A percentile compares a stretch with the other conserved stretches of the same genome.
Conservation (phyloP, 2,113 vertebrate genomes). For the Neolamprologus kungweensis region DNA sequence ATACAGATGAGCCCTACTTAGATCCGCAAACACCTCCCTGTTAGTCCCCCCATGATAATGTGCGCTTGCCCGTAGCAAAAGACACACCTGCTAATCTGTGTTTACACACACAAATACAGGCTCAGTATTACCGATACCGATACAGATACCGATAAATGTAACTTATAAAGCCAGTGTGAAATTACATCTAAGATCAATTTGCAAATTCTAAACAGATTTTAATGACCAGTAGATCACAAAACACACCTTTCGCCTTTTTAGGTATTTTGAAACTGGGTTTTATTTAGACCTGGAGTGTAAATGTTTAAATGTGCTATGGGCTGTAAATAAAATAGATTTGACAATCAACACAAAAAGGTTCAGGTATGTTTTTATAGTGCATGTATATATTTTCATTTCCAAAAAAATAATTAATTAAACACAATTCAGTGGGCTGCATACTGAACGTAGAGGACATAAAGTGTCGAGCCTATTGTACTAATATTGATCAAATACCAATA, state of each 20-base stretch:
- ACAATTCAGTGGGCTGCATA: background rate
- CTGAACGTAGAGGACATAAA: background rate
- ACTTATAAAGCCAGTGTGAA: background rate
- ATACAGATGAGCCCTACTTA: constrained; percentile 34
- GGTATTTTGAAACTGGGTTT: background rate
- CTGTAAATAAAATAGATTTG: background rate
- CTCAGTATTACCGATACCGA: background rate
- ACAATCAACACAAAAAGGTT: background rate
- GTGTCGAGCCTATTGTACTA: background rate
- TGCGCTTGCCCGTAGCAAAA: background rate
- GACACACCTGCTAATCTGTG: constrained; percentile 4
- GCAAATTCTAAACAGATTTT: background rate
- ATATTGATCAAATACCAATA: background rate
- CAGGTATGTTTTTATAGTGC: background rate
- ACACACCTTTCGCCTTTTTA: background rate
- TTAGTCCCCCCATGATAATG: background rate
- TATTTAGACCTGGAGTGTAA: background rate
- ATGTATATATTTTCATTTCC: background rate
- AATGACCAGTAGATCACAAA: background rate
- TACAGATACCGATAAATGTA: background rate
- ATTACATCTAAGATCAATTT: background rate
- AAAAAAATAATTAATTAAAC: background rate
- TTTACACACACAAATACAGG: background rate
- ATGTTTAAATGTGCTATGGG: background rate
- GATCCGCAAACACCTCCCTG: background rate